Evolutionary conservation across 2,888 invertebrate genomes (phyloP).

Genomic region (Osmoderma eremita): DNA sequence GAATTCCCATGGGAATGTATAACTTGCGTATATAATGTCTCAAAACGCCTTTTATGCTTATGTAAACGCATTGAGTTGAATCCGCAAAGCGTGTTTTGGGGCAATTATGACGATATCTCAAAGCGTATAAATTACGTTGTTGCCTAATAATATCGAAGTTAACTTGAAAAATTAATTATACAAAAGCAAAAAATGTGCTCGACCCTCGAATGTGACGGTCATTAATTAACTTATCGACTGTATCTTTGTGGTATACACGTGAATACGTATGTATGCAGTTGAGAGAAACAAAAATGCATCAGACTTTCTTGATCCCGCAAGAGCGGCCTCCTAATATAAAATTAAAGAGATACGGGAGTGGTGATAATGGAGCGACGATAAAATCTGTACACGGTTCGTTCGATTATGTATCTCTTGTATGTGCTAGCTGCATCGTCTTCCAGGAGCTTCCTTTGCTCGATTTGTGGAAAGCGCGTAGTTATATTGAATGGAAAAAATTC

Average conservation of each 20-base stretch:
- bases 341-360: conserved; percentile 22
- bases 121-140: neutral
- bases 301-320: conserved; percentile 4
- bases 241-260: neutral
- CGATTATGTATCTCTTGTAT: conserved; percentile 24
- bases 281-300: neutral
- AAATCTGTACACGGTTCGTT: conserved; percentile 20
- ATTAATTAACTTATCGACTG: conserved; percentile 24
- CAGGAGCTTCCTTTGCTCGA: neutral
- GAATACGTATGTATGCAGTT: conserved; percentile 3
- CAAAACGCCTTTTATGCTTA: too few species aligned
- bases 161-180: conserved; percentile 11
- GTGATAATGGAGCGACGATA: conserved; percentile 19
- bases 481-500: neutral
- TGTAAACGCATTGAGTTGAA: too few species aligned
- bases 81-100: too few species aligned
- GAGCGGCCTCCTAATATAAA: conserved; percentile 14
- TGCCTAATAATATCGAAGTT: neutral
- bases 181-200: conserved; percentile 10
- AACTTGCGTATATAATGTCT: too few species aligned
- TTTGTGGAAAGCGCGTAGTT: conserved; percentile 6
- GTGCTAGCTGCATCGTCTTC: too few species aligned
- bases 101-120: too few species aligned
- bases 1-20: too few species aligned
- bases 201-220: neutral